Conservation (phyloP, 1,140 invertebrate species). For the Zaprionus ghesquierei region DNA sequence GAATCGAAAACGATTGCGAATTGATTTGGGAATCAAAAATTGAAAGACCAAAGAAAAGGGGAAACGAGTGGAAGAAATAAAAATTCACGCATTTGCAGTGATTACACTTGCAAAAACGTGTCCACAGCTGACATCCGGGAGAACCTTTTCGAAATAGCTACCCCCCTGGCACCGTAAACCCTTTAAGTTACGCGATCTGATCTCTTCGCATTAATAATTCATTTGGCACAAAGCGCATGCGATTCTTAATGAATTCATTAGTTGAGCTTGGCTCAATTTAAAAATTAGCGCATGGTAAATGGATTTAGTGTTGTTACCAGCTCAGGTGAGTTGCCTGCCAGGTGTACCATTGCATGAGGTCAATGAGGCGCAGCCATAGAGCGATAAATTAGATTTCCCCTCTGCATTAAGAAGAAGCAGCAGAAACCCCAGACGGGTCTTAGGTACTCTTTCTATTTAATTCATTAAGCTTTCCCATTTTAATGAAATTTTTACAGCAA, state of each 20-base stretch:
- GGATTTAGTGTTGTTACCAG: not conserved
- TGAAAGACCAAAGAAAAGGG: constrained; percentile 11
- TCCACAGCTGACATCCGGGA: constrained; percentile 58
- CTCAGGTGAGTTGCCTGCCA: constrained; percentile 15
- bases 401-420: not conserved
- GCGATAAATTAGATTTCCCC: constrained; percentile 55
- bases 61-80: constrained; percentile 21
- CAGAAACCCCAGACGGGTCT: constrained; percentile 32
- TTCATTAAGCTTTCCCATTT: too few relatives aligned
- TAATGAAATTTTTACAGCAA: too few relatives aligned
- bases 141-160: constrained; percentile 29
- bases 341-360: constrained; percentile 58
- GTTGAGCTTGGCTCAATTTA: constrained; percentile 29
- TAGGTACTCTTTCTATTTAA: constrained; percentile 14
- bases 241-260: constrained; percentile 65
- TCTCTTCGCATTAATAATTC: constrained; percentile 67
- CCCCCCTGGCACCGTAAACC: too few relatives aligned
- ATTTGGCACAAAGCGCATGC: constrained; percentile 65
- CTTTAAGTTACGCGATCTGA: constrained; percentile 4
- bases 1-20: constrained; percentile 57
- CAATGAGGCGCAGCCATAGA: constrained; percentile 59
- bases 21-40: constrained; percentile 35
- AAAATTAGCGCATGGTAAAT: constrained; percentile 40
- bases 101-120: constrained; percentile 71
- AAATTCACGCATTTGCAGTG: constrained; percentile 40